Evolutionary conservation across 2,113 vertebrate species (phyloP).

Genomic region (Taxidea taxus): DNA sequence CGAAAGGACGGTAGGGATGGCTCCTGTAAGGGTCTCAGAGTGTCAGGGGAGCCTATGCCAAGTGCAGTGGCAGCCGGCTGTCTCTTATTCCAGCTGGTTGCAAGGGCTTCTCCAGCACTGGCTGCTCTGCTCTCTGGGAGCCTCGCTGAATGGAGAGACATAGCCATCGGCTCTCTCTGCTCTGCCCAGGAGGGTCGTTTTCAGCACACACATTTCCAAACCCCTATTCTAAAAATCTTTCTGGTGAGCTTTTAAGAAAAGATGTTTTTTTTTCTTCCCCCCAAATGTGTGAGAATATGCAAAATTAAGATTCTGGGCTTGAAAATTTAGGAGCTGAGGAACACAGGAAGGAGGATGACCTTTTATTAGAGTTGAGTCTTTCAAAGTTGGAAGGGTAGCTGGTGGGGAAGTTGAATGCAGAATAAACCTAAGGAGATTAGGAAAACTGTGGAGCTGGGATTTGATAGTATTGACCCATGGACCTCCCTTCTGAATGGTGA

Average conservation of each 20-base stretch:
- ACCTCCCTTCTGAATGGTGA: background rate
- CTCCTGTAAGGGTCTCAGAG: background rate
- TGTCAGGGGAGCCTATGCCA: rapidly evolving
- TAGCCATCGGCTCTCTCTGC: background rate
- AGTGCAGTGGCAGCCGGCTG: background rate
- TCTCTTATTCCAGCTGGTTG: background rate
- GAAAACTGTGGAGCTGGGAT: background rate
- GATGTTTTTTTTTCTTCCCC: background rate
- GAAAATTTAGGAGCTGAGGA: background rate
- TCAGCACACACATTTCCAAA: background rate
- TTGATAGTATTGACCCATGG: background rate
- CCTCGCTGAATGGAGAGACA: background rate
- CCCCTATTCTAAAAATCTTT: background rate
- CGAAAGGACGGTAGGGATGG: background rate
- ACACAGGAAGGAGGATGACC: background rate
- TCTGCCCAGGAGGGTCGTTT: background rate
- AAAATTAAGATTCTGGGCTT: background rate
- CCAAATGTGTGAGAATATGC: background rate
- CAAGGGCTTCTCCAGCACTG: background rate
- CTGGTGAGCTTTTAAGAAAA: background rate
- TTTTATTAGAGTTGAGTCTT: background rate
- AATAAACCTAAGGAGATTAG: background rate
- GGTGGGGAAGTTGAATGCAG: background rate
- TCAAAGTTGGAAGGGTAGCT: background rate
- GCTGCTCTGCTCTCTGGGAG: background rate